Evolutionary conservation across 2,797 vertebrate species (phyloP).

Genomic region (Platalea minor): DNA sequence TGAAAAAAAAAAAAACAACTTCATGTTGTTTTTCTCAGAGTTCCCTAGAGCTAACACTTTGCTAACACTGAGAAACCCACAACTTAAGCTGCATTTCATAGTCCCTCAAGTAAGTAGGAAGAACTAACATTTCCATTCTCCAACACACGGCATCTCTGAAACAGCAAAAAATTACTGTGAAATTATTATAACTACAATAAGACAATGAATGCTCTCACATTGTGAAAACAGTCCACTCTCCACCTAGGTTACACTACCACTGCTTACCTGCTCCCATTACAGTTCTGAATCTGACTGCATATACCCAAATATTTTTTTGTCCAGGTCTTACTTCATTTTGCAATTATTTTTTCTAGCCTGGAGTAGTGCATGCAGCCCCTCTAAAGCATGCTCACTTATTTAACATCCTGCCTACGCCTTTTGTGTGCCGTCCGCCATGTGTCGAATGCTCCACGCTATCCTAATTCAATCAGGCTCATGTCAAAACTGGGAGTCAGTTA

Average conservation of each 20-base stretch:
- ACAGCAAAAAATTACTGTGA: neutral
- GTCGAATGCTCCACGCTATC: rapidly evolving
- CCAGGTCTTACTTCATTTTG: neutral
- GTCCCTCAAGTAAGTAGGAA: neutral
- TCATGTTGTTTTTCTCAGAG: slow-evolving; percentile 33
- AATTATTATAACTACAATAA: neutral
- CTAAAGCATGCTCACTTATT: neutral
- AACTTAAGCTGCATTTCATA: slow-evolving; percentile 4
- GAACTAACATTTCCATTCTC: neutral
- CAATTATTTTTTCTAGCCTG: neutral
- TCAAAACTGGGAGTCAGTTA: neutral
- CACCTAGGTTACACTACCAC: neutral
- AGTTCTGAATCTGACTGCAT: neutral
- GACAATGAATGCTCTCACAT: neutral
- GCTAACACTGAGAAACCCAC: slow-evolving; percentile 13
- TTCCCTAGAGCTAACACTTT: slow-evolving; percentile 21
- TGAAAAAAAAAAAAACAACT: neutral
- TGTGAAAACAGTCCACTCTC: neutral
- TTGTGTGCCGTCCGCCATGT: rapidly evolving
- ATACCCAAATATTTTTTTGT: neutral
- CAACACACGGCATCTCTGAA: neutral
- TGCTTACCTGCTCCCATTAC: neutral
- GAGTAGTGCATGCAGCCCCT: neutral
- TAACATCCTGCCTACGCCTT: neutral
- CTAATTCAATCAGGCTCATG: neutral